Conservation (phyloP, 2,797 vertebrate species). For the Muraenolepis orangiensis region DNA sequence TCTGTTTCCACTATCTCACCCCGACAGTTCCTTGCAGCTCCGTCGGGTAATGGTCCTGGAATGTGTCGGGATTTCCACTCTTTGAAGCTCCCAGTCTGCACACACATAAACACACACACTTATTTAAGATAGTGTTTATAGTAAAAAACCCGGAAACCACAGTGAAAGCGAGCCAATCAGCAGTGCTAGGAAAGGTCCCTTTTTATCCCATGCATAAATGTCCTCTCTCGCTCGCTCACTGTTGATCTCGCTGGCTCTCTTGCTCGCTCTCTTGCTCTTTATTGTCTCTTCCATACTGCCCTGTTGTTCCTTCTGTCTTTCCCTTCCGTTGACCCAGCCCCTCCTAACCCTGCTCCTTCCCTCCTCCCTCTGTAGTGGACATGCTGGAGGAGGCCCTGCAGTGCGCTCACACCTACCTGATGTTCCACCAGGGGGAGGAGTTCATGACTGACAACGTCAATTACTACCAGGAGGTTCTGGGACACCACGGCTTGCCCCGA, state of each 20-base stretch:
- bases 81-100: background rate
- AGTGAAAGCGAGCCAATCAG: background rate
- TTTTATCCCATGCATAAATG: too few relatives aligned
- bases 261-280: background rate
- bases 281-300: background rate
- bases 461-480: conserved; percentile 81
- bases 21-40: conserved; percentile 32
- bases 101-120: conserved; percentile 4
- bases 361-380: conserved; percentile 62
- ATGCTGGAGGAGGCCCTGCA: conserved; percentile 79
- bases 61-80: conserved; percentile 42
- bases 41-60: conserved; percentile 46
- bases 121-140: background rate
- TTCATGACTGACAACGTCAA: conserved; percentile 85
- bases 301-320: background rate
- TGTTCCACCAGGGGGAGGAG: conserved; percentile 85
- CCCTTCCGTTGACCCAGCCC: background rate
- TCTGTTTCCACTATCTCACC: conserved; percentile 51
- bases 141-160: background rate
- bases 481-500: conserved; percentile 69
- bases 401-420: conserved; percentile 85
- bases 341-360: background rate
- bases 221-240: background rate
- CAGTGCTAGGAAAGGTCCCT: background rate
- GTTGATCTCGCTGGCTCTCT: background rate